These are phyloP conservation scores for Sinotaia quadrata DNA, from an alignment of 2,888 invertebrate genomes.

Conservation along the genomic window DNA sequence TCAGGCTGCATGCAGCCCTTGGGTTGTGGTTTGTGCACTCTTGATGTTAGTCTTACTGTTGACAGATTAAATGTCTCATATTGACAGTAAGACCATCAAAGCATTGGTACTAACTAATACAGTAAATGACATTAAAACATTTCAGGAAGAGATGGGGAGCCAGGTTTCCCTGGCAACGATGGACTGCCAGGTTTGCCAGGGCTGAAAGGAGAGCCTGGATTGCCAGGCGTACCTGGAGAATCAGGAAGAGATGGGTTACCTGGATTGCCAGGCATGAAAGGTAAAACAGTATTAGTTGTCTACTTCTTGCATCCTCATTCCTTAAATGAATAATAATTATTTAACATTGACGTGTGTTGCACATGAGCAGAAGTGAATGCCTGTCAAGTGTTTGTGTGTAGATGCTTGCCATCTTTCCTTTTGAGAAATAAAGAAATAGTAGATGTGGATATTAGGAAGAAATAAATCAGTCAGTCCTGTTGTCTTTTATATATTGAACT, in stretches of 20 bases:
- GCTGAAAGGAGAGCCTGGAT: constrained; percentile 71
- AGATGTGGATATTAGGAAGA: no score
- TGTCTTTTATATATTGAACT: no score
- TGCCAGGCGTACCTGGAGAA: constrained; percentile 77
- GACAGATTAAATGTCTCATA: no score
- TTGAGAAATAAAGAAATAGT: no score
- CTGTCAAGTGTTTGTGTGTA: not conserved
- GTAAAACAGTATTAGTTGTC: constrained; percentile 32
- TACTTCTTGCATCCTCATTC: not conserved
- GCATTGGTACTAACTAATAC: not conserved
- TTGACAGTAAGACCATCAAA: no score
- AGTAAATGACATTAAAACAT: not conserved
- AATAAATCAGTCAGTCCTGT: no score
- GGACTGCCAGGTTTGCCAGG: constrained; percentile 60
- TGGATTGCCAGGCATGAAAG: constrained; percentile 58
- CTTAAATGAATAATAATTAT: not conserved
- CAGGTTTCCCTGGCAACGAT: constrained; percentile 45
- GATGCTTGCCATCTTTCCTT: not conserved
- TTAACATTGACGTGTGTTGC: not conserved
- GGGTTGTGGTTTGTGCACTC: no score
- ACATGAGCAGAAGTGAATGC: not conserved
- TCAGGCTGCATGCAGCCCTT: no score
- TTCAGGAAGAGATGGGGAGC: constrained; percentile 47
- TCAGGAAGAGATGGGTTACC: constrained; percentile 59
- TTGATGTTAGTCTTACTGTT: no score